Evolutionary conservation across 2,888 invertebrate species (phyloP), one percentile per base, ranked within the genome.

Genomic region (Scrobipalpa costella): DNA sequence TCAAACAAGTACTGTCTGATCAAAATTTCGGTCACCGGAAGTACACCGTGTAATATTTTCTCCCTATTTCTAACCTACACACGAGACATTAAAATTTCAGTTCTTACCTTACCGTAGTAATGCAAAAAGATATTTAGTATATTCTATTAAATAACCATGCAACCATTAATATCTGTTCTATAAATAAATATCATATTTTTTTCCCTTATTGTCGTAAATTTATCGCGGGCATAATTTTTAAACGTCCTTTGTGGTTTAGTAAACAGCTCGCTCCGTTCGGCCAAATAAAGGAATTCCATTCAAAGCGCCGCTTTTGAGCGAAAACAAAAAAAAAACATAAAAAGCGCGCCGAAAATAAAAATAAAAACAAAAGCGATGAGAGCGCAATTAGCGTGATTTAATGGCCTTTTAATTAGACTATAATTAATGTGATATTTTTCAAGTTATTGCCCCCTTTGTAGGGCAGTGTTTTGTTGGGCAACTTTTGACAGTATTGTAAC

Each of bases 281-380:
- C 68, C 81, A 85, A 88, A 90, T 89, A 90, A 91, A 91, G 85
- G 90, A 84, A 90, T 90, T 87, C 87, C 87, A 86, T 88, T 85
- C 81, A 82, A 73, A 74, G 79, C 77, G 77, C 73, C 77, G 78
- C 81, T 81, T 75, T 79, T 78, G 71, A 74, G 61, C 71, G 71
- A 75, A 47, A 73, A 74, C 70, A 76, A 78, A 82, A 85, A 80
- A 83, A 88, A 85, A 77, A 27, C 9, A 52, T 21, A 52, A 52
- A 58, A 58, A 58, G 40, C 58, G 61, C 77, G 70, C 79, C 78
- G 77, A 78, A 81, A 88, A 85, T 55, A 78, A 81, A 88, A 85
- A 90, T 88, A 89, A 88, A 88, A 90, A 88, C 87, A 85, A 85
- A 83, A 83, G 81, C 84, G 73, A 74, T 73, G 77, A 74, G 76